Base-by-base conservation (phyloP, 2,888 invertebrate species). In the Ormyrus pomaceus region DNA sequence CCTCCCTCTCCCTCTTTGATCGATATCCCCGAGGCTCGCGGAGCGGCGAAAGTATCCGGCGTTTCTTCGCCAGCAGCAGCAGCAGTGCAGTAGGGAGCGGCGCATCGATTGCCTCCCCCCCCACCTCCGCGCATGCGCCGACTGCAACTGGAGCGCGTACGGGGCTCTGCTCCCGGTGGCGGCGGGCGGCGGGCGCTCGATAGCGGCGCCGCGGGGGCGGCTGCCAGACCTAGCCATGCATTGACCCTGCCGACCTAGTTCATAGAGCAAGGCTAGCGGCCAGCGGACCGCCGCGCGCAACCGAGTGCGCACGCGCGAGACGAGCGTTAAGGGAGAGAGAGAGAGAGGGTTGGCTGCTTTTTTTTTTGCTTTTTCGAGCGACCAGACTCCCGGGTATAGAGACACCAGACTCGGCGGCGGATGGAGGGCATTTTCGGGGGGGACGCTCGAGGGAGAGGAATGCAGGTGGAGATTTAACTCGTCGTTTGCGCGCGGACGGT, bases 161-260 rank as follows among this genome's bases (percentile, higher is more conserved):
- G 13, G 7, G 13, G 6, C 64, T 9, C 51, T 34, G 8, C 2
- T 10, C 34, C 3, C 55, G 13, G 58, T 5, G 46, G 65, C 6
- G 56, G 6, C 74, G 51, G 53, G 64, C 55, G 19, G 69, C 59
- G 73, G 61, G 34, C 11, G 70, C 65, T 59, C 19, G 62, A 68
- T 10, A 34, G 64, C 55, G 19, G 69, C 59, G 73, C 55, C 34
- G 34, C 34, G 34, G 10, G 70, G 62, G 61, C n/a, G 59, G 50
- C 51, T 68, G 76, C 61, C 13, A 76, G 64, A 61, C 74, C 74
- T 55, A 68, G 72, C 78, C 84, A 82, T 82, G 81, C 84, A 81
- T 82, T 84, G 84, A 84, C 83, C 84, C 83, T 84, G 83, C 79
- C 88, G 88, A 88, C 88, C 88, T 84, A 88, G 87, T 88, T 88